Percentiles rank a stretch among this genome's conserved stretches.
phyloP scores from a whole-genome alignment of 2,888 invertebrate genomes.

The Apoderus coryli region DNA sequence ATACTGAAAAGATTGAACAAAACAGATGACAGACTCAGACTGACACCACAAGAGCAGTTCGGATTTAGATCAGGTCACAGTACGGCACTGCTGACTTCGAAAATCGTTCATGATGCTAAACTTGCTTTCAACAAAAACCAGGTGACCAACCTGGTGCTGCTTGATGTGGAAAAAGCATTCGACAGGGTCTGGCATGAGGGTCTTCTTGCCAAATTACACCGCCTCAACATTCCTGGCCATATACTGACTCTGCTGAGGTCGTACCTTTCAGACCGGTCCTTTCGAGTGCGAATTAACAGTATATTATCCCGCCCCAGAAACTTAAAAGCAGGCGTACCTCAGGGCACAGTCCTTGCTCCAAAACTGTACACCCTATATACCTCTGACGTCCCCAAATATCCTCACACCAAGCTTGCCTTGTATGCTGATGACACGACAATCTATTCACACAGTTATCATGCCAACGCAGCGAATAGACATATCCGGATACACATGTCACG shows the following conservation, averaged over 20 bases:
- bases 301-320: not conserved
- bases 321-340: not conserved
- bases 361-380: not conserved
- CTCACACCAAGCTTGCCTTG: not conserved
- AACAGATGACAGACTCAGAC: no score
- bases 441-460: no score
- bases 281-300: constrained; percentile 1
- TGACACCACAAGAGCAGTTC: not conserved
- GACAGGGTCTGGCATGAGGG: constrained; percentile 2
- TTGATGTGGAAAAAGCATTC: constrained; percentile 1
- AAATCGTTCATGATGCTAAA: not conserved
- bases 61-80: not conserved
- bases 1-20: not conserved
- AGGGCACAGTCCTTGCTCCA: not conserved
- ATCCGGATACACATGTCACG: not conserved
- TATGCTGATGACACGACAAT: not conserved
- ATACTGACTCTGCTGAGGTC: not conserved
- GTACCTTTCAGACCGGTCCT: not conserved
- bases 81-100: not conserved
- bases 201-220: not conserved
- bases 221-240: not conserved
- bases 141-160: not conserved
- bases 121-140: not conserved
- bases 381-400: not conserved
- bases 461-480: no score